Conservation (phyloP, 1,140 invertebrate genomes). For the Apolygus lucorum region DNA sequence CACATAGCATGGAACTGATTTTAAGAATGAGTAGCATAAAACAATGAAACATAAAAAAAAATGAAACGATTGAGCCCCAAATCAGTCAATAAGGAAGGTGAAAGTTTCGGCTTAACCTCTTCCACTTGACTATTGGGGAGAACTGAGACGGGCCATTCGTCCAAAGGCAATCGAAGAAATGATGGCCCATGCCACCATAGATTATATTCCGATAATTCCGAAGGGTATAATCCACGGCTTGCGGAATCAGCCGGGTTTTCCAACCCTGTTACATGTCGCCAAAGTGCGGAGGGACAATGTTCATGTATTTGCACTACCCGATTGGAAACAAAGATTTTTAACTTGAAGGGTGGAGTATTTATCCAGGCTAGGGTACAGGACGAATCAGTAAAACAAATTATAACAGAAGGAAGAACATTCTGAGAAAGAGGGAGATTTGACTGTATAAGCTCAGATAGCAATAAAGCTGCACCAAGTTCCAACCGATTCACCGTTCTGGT, state of each 20-base stretch:
- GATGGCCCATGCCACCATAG: not conserved
- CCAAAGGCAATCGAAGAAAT: no score
- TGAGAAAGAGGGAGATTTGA: constrained; percentile 20
- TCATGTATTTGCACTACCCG: constrained; percentile 37
- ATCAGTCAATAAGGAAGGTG: not conserved
- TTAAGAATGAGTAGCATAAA: not conserved
- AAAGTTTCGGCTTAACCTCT: not conserved
- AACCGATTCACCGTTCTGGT: not conserved
- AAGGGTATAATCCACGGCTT: constrained; percentile 37
- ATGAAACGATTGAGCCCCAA: not conserved
- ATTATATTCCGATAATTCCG: constrained; percentile 23
- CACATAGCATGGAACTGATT: not conserved
- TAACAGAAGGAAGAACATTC: not conserved
- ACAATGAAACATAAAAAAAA: not conserved
- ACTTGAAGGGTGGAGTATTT: constrained; percentile 28
- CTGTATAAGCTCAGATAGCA: constrained; percentile 17
- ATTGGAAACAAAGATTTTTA: constrained; percentile 40
- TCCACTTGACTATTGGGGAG: not conserved
- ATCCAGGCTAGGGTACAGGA: constrained; percentile 39
- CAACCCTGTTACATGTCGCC: constrained; percentile 39
- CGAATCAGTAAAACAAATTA: constrained; percentile 40
- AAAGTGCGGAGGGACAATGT: constrained; percentile 32
- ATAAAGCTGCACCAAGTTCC: not conserved
- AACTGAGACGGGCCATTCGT: not conserved
- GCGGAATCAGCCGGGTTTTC: constrained; percentile 43